Evolutionary conservation across 1,140 invertebrate species (phyloP).

Genomic region (Mamestra configurata): DNA sequence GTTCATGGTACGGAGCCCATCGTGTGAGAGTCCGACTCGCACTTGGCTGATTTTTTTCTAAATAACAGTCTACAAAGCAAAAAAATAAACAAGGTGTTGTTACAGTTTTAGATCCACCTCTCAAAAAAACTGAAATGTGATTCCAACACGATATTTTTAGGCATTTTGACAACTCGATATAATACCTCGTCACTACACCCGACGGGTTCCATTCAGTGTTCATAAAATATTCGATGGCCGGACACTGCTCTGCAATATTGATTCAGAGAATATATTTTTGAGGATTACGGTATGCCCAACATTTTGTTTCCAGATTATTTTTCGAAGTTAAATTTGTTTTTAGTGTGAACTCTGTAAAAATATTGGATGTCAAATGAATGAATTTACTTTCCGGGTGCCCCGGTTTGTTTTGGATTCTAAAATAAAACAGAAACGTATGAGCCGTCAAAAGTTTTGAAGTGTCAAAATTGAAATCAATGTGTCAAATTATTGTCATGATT

Average conservation of each 20-base stretch:
- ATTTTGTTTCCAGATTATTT: slow-evolving; percentile 13
- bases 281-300: slow-evolving; percentile 13
- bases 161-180: slow-evolving; percentile 14
- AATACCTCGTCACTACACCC: slow-evolving; percentile 10
- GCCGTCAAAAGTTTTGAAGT: background rate
- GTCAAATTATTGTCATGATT: too few relatives aligned
- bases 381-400: background rate
- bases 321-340: slow-evolving; percentile 4
- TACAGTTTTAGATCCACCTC: background rate
- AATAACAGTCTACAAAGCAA: background rate
- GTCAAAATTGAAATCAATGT: too few relatives aligned
- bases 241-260: slow-evolving; percentile 19
- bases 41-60: background rate
- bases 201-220: slow-evolving; percentile 12
- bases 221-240: slow-evolving; percentile 13
- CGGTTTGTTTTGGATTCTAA: background rate
- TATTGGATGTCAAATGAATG: slow-evolving; percentile 1
- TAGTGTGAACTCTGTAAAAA: background rate
- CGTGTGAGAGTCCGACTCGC: too few relatives aligned
- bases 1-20: too few relatives aligned
- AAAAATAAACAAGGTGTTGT: background rate
- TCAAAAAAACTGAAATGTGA: slow-evolving; percentile 1
- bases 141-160: slow-evolving; percentile 25
- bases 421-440: background rate
- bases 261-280: slow-evolving; percentile 26